Evolutionary conservation across 1,140 invertebrate species (phyloP), one percentile per base, ranked within the genome.

Genomic region (Heliothis virescens): DNA sequence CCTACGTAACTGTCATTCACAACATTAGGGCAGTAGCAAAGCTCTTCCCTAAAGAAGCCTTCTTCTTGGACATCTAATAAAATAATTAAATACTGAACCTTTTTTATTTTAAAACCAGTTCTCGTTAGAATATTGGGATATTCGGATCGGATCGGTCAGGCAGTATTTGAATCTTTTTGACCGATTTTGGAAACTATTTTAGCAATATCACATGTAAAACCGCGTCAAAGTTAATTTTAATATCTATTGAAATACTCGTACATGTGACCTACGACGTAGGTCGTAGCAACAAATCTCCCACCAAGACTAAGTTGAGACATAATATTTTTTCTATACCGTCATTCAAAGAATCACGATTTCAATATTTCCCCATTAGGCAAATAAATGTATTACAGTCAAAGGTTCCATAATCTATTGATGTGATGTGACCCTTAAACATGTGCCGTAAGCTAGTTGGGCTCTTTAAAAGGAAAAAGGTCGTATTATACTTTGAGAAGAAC

Each of bases 1-100:
- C 89, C 7, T 93, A 91, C 67, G 74, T 84, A 1, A 87, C 87
- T 11, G 87, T 91, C 3, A 85, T 92, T 1, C 90, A 92, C 50
- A 93, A 93, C 63, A 85, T 93, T 3, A 82, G 91, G 78, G 89
- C 90, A 1, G 81, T 88, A 1, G 90, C 91, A 1, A 91, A 90
- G 79, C 77, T 90, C 41, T 78, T 92, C 13, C 91, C 91, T 0
- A 87, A 87, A 48, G 79, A 82, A 15, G 85, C 86, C 1, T 92
- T 90, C 67, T 87, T 92, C 18, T 89, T 83, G 71, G 86, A 80
- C 34, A 15, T 80, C 34, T 41, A 57, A 50, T 48, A 48, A 48
- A 48, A 4, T 12, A 12, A 18, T 16, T 67, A 50, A 62, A 67
- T 48, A 21, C 18, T 48, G 1, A 48, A 67, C 0, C 2, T 18